Percentiles rank a stretch among this genome's conserved stretches.
These are phyloP conservation scores for Xiphophorus maculatus DNA, from an alignment of 2,113 vertebrate species.

Conservation along the genomic window DNA sequence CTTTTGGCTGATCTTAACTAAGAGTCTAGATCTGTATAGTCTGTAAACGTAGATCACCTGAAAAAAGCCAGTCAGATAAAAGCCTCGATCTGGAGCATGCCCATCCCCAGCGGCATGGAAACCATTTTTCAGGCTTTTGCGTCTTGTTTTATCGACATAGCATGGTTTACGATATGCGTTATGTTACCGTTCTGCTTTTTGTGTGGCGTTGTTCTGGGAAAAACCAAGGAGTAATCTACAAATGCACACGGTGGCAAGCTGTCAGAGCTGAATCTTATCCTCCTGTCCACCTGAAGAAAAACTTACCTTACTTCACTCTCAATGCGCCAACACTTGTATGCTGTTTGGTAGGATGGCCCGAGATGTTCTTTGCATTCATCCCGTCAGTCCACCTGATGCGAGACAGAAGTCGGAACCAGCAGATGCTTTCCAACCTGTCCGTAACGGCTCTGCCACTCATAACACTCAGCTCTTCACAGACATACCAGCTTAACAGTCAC, in stretches of 20 bases:
- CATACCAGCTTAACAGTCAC: no score
- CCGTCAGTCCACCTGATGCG: conserved; percentile 66
- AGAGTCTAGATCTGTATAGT: not conserved
- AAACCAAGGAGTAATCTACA: conserved; percentile 65
- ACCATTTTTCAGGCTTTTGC: conserved; percentile 50
- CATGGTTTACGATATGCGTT: conserved; percentile 44
- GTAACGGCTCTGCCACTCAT: no score
- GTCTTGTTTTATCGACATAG: conserved; percentile 19
- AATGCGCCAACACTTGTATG: conserved; percentile 47
- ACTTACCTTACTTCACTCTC: no score
- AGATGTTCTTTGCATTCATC: conserved; percentile 55
- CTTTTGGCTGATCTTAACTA: no score
- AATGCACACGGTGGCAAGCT: conserved; percentile 61
- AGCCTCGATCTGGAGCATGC: conserved; percentile 10
- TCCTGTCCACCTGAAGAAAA: conserved; percentile 51
- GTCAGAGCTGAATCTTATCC: conserved; percentile 64
- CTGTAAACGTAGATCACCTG: not conserved
- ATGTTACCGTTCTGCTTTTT: conserved; percentile 49
- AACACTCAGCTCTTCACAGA: no score
- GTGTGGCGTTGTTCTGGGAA: conserved; percentile 30
- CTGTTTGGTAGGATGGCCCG: conserved; percentile 56
- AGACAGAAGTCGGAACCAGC: conserved; percentile 64
- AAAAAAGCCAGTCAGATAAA: not conserved
- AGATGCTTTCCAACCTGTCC: conserved; percentile 50
- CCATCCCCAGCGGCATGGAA: conserved; percentile 30